Base-by-base conservation (phyloP, 2,888 invertebrate genomes). In the Drosophila algonquin region DNA sequence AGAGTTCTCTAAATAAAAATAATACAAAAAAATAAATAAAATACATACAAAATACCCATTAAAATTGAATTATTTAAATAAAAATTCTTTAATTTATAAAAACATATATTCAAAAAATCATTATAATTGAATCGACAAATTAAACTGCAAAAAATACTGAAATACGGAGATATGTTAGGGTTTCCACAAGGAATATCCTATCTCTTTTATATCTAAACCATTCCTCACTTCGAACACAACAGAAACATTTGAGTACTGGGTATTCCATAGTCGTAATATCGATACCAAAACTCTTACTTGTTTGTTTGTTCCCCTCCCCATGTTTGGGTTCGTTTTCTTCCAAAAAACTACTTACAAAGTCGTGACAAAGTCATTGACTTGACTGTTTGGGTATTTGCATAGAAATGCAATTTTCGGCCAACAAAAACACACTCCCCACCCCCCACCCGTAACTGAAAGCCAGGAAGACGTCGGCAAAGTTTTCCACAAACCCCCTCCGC, bases 351-450 rank as follows among this genome's bases (percentile, higher is more conserved):
- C 84, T 85, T 88, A 85, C 75, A 83, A 88, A 85, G 87, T 85
- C 89, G 87, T 85, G 84, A 83, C 84, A 79, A 88, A 85, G 87
- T 86, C 89, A 85, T 88, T 81, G 84, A 86, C 84, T 86, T 81
- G 84, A 86, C 87, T 83, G 81, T 87, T 79, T 84, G 81, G 14
- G 80, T 80, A 85, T 85, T 85, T 85, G 89, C 84, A 85, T 85
- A 86, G 84, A 88, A 85, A 85, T 85, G 84, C 89, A 88, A 88
- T 85, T 85, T 83, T 86, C 84, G 84, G 69, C 73, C 35, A 35
- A 35, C 79, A 83, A 51, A 51, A 48, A 73, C 82, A 76, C 70
- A 65, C 76, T 62, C 63, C 51, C 56, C 56, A 46, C 63, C 62
- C 51, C 44, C 52, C 30, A 52, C 55, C 35, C 12, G 52, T 16